phyloP scores from a whole-genome alignment of 2,797 vertebrate species.

The Xenops minutus region DNA sequence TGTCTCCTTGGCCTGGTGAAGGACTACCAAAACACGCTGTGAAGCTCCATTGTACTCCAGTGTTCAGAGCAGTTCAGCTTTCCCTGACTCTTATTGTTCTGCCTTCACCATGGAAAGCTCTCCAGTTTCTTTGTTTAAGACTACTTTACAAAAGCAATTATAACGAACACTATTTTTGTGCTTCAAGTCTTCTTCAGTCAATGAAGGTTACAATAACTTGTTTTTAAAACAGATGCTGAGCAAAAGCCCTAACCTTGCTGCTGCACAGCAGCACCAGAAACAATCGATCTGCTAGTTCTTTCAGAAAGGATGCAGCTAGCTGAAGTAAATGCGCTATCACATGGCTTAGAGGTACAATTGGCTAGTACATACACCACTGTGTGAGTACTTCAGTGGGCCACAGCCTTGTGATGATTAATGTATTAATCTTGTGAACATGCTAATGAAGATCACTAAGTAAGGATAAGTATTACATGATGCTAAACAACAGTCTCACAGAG shows the following conservation, averaged over 20 bases:
- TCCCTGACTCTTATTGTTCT: neutral
- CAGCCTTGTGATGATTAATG: neutral
- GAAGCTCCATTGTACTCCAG: neutral
- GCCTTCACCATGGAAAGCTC: neutral
- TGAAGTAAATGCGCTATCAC: neutral
- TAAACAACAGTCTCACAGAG: neutral
- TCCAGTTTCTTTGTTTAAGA: constrained; percentile 12
- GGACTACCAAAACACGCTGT: neutral
- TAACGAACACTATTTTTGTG: neutral
- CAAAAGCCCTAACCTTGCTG: constrained; percentile 13
- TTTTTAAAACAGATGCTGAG: neutral
- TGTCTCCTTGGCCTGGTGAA: constrained; percentile 2
- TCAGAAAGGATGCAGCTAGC: neutral
- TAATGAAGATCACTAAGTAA: neutral
- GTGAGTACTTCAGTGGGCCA: neutral
- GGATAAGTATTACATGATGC: neutral
- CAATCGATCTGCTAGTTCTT: neutral
- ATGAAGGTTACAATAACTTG: constrained; percentile 19
- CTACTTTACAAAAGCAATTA: constrained; percentile 28
- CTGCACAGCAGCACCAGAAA: constrained; percentile 7
- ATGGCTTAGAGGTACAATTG: neutral
- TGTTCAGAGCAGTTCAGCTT: neutral
- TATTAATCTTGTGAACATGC: neutral
- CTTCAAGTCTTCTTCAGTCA: neutral
- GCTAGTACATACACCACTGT: neutral